phyloP scores from a whole-genome alignment of 2,797 vertebrate genomes.

The Hapalemur alaotrensis region DNA sequence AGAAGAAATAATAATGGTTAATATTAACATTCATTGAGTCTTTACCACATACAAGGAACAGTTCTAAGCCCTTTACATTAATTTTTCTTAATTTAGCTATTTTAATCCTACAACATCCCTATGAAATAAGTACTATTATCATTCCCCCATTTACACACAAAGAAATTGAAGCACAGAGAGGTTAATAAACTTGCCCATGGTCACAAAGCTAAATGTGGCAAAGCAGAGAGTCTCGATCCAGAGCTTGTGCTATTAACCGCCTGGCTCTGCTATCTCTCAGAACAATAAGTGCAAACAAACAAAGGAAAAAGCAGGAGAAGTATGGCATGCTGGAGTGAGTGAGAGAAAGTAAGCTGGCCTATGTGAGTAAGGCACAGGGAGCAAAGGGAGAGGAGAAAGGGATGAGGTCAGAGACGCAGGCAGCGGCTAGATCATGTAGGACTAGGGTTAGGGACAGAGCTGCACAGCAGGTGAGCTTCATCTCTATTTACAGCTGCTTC shows the following conservation, averaged over 20 bases:
- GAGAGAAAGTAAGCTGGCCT: not conserved
- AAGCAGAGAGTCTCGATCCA: not conserved
- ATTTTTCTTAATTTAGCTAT: not conserved
- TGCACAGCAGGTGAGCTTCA: too few relatives aligned
- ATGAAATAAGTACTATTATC: not conserved
- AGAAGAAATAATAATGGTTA: not conserved
- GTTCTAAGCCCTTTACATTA: not conserved
- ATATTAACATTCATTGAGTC: not conserved
- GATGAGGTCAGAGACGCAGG: not conserved
- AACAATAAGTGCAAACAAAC: not conserved
- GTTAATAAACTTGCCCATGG: not conserved
- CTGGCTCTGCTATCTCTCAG: not conserved
- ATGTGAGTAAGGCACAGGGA: not conserved
- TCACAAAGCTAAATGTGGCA: not conserved
- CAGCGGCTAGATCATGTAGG: not conserved
- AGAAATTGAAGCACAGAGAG: not conserved
- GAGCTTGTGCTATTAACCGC: not conserved
- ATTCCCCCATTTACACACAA: not conserved
- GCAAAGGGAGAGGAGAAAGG: not conserved
- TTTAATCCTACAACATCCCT: not conserved
- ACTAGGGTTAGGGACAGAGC: too few relatives aligned
- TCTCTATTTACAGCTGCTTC: too few relatives aligned
- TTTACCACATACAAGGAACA: not conserved
- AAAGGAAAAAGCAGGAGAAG: not conserved
- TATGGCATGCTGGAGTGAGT: not conserved